phyloP scores from a whole-genome alignment of 2,113 vertebrate genomes.

The Phoenicopterus ruber region DNA sequence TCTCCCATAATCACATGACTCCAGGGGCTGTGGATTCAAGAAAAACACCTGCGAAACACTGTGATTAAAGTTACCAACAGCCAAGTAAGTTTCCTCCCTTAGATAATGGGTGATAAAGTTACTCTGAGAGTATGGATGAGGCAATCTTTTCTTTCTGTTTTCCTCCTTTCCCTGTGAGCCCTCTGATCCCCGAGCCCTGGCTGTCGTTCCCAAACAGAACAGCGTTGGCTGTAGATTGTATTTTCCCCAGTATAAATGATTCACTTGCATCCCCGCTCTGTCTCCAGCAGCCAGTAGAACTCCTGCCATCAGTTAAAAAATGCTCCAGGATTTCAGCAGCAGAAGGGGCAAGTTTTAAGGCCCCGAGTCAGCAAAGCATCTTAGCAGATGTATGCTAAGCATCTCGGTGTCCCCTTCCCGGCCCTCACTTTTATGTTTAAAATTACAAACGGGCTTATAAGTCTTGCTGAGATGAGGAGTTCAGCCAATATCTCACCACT shows the following conservation, averaged over 20 bases:
- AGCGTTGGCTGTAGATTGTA: background rate
- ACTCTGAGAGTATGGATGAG: background rate
- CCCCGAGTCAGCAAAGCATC: background rate
- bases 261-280: background rate
- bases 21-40: background rate
- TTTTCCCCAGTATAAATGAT: background rate
- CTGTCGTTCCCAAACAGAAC: rapidly evolving
- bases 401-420: background rate
- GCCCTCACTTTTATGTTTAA: background rate
- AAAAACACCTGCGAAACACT: background rate
- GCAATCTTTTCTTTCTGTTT: background rate
- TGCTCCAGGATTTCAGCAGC: background rate
- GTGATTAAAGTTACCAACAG: background rate
- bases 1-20: background rate
- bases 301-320: background rate
- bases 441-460: background rate
- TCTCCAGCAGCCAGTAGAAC: background rate
- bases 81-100: background rate
- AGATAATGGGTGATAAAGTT: background rate
- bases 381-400: background rate
- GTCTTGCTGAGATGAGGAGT: background rate
- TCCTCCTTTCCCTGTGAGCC: background rate
- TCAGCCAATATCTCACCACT: background rate
- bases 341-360: background rate
- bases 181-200: background rate